Conservation (phyloP, 2,888 invertebrate genomes). For the Tridacna gigas region DNA sequence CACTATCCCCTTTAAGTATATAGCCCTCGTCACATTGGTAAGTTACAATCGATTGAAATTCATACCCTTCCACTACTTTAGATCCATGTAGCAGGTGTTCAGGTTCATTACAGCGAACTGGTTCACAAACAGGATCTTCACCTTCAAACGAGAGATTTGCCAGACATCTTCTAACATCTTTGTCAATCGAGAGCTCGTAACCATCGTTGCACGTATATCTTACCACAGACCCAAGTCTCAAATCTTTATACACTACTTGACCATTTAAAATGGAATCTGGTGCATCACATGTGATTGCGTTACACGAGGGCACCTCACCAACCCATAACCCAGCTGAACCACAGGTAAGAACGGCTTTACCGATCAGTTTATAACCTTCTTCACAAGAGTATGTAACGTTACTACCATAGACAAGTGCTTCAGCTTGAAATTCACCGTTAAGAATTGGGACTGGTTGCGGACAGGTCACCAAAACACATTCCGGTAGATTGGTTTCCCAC, state of each 20-base stretch:
- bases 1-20: conserved; percentile 59
- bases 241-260: conserved; percentile 76
- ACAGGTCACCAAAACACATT: conserved; percentile 62
- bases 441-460: conserved; percentile 47
- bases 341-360: conserved; percentile 67
- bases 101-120: conserved; percentile 68
- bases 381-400: conserved; percentile 71
- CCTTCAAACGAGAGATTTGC: conserved; percentile 74
- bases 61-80: conserved; percentile 37
- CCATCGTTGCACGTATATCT: conserved; percentile 79
- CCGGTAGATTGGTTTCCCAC: conserved; percentile 80
- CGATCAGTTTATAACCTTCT: conserved; percentile 72
- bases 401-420: conserved; percentile 78
- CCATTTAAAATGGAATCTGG: conserved; percentile 85
- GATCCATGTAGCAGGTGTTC: conserved; percentile 66
- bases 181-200: conserved; percentile 72
- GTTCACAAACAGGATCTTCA: conserved; percentile 65
- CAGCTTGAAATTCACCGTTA: conserved; percentile 58
- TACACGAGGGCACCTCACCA: conserved; percentile 63
- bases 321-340: conserved; percentile 74
- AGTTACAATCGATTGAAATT: conserved; percentile 57
- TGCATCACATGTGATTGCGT: conserved; percentile 63
- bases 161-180: conserved; percentile 72
- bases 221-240: conserved; percentile 70
- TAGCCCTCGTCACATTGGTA: conserved; percentile 72